A percentile compares a stretch with the other conserved stretches of the same genome.
Conservation (phyloP, 2,797 vertebrate genomes). For the Chloroceryle inda region DNA sequence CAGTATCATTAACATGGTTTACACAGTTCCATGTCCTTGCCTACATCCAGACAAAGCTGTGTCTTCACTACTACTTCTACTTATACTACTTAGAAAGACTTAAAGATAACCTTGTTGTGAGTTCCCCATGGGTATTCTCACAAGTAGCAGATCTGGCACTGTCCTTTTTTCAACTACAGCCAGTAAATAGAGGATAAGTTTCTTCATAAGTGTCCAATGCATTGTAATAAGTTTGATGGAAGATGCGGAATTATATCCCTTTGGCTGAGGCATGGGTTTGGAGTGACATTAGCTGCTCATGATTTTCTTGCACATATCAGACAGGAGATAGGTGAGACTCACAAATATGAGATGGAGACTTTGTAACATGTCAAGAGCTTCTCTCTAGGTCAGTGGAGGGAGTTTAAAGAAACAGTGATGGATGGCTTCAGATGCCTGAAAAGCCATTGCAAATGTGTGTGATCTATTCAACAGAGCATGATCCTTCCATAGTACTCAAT, state of each 20-base stretch:
- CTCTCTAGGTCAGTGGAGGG: neutral
- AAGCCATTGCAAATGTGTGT: neutral
- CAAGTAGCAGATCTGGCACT: neutral
- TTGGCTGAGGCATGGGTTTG: neutral
- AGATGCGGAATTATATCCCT: neutral
- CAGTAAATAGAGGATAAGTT: neutral
- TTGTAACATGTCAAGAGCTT: neutral
- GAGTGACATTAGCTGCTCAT: neutral
- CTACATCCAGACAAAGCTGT: neutral
- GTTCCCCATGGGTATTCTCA: neutral
- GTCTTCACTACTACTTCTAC: neutral
- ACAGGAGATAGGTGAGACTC: neutral
- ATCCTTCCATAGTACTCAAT: neutral
- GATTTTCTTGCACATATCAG: neutral
- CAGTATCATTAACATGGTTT: neutral
- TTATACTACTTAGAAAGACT: neutral
- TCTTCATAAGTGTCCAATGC: neutral
- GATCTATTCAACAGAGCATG: neutral
- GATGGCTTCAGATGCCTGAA: neutral
- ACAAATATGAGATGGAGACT: neutral
- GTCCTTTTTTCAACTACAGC: neutral
- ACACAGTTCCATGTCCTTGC: neutral
- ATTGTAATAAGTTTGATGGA: neutral
- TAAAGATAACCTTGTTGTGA: neutral
- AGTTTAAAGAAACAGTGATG: neutral